Evolutionary conservation across 2,797 vertebrate genomes (phyloP).

Genomic region (Lepus oiostolus): DNA sequence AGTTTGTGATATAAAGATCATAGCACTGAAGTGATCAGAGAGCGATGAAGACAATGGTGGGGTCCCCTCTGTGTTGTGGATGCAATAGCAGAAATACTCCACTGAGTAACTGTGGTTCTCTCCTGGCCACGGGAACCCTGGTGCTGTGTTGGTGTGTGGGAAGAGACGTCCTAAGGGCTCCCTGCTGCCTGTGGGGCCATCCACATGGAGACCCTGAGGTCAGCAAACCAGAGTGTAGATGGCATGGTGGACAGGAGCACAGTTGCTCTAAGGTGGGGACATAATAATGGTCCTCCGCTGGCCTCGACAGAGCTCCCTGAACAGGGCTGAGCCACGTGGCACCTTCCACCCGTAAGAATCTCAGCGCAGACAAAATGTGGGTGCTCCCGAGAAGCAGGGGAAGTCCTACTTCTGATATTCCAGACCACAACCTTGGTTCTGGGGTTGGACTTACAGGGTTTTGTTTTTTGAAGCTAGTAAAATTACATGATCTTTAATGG

Average conservation of each 20-base stretch:
- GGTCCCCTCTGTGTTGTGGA: rapidly evolving
- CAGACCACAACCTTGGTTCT: neutral
- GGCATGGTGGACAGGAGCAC: rapidly evolving
- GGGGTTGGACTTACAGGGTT: neutral
- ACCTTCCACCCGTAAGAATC: rapidly evolving
- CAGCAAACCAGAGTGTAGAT: neutral
- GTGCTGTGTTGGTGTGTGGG: neutral
- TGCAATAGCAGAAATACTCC: neutral
- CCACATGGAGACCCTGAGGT: neutral
- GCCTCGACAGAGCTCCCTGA: rapidly evolving
- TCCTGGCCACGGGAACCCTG: neutral
- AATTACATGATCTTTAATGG: neutral
- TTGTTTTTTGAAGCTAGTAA: neutral
- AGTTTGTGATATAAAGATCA: neutral
- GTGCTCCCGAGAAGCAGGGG: too few species aligned
- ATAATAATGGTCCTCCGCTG: neutral
- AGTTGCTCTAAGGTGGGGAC: neutral
- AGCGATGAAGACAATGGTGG: too few species aligned
- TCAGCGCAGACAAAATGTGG: rapidly evolving
- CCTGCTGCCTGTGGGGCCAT: neutral
- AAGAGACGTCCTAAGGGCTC: neutral
- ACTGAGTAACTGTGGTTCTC: neutral
- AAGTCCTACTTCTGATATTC: neutral
- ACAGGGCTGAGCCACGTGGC: rapidly evolving
- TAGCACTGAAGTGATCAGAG: too few species aligned